phyloP scores from a whole-genome alignment of 2,113 vertebrate species.

The Bungarus multicinctus region DNA sequence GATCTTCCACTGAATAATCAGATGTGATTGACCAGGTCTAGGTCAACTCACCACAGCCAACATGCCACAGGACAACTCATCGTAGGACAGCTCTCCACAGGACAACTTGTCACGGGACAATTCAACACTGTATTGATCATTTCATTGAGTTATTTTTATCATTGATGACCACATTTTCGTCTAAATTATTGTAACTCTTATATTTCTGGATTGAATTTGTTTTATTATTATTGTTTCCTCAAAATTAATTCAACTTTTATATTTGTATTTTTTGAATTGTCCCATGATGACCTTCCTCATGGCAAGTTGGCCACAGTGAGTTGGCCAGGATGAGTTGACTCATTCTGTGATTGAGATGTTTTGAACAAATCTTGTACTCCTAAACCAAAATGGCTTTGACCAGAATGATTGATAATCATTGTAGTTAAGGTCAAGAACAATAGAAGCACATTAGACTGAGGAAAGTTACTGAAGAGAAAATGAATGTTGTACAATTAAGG shows the following conservation, averaged over 20 bases:
- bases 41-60: neutral
- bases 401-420: neutral
- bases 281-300: neutral
- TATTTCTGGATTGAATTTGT: neutral
- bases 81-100: too few species aligned
- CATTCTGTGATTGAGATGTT: neutral
- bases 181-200: neutral
- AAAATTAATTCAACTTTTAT: neutral
- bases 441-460: neutral
- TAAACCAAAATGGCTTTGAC: neutral
- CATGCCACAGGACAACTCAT: neutral
- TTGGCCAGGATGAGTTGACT: too few species aligned
- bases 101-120: neutral
- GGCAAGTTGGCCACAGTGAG: neutral
- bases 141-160: neutral
- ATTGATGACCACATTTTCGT: neutral
- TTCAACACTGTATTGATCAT: neutral
- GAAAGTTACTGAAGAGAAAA: neutral
- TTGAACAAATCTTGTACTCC: neutral
- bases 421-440: neutral
- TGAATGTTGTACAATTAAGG: neutral
- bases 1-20: neutral
- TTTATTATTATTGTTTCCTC: neutral
- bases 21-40: neutral
- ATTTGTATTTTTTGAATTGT: neutral